Conservation (phyloP, 2,888 invertebrate species). For the Aromia moschata region DNA sequence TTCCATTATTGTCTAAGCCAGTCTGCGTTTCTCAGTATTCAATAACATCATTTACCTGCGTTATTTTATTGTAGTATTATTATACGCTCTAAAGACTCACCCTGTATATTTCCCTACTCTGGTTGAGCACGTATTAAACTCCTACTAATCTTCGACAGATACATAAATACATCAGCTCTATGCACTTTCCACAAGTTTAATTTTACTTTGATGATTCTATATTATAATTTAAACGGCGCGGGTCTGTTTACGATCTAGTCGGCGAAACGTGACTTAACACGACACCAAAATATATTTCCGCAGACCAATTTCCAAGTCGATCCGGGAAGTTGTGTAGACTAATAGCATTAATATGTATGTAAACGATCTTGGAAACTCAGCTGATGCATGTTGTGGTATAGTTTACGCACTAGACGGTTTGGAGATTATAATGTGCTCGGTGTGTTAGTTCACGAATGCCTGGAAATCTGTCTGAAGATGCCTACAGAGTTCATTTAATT, state of each 20-base stretch:
- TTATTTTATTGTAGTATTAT: too few species aligned
- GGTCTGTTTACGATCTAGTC: slow-evolving; percentile 18
- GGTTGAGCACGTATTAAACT: too few species aligned
- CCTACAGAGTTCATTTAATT: too few species aligned
- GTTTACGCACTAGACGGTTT: slow-evolving; percentile 10
- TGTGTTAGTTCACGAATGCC: not conserved
- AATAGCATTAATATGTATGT: slow-evolving; percentile 21
- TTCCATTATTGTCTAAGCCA: too few species aligned
- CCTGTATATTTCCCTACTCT: too few species aligned
- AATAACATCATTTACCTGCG: too few species aligned
- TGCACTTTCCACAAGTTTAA: slow-evolving; percentile 4
- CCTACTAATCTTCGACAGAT: too few species aligned
- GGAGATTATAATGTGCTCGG: not conserved
- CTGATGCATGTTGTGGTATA: slow-evolving; percentile 20
- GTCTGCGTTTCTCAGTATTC: too few species aligned
- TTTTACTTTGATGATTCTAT: slow-evolving; percentile 2
- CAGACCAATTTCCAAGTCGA: slow-evolving; percentile 12
- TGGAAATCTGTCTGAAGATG: too few species aligned
- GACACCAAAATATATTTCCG: slow-evolving; percentile 16
- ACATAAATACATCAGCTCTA: too few species aligned
- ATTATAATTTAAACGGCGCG: slow-evolving; percentile 4
- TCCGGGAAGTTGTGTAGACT: slow-evolving; percentile 12
- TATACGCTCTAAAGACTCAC: too few species aligned
- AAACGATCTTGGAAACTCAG: slow-evolving; percentile 12
- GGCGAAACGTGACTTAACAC: slow-evolving; percentile 20